phyloP scores from a whole-genome alignment of 2,888 invertebrate genomes.

The Griposia aprilina region DNA sequence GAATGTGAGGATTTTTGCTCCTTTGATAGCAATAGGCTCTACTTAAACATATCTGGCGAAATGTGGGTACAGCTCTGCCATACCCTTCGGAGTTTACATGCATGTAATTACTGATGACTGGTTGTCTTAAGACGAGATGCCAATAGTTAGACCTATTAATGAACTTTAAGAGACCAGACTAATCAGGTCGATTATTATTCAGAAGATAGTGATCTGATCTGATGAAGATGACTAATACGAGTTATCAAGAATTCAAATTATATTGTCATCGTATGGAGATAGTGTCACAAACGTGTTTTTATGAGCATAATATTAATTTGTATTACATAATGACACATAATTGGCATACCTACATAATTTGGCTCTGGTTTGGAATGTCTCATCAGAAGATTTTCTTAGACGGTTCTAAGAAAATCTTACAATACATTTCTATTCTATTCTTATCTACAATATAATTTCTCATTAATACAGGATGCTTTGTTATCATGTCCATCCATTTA shows the following conservation, averaged over 20 bases:
- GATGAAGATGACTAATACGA: constrained; percentile 12
- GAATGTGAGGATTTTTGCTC: too few species aligned
- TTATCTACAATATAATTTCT: too few species aligned
- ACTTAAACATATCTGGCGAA: too few species aligned
- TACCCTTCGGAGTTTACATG: too few species aligned
- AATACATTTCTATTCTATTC: too few species aligned
- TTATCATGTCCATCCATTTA: background rate
- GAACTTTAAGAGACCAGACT: background rate
- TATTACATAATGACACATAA: constrained; percentile 36
- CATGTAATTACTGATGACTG: background rate
- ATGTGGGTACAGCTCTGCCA: too few species aligned
- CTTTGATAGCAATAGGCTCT: too few species aligned
- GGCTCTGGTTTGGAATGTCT: constrained; percentile 18
- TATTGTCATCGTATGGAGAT: constrained; percentile 23
- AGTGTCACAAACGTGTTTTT: constrained; percentile 36
- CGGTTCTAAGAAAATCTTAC: too few species aligned
- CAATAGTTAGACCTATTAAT: background rate
- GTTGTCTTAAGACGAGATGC: background rate
- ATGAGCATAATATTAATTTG: constrained; percentile 18
- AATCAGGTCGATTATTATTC: background rate
- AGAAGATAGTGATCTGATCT: background rate
- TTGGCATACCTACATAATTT: constrained; percentile 54
- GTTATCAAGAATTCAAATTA: constrained; percentile 26
- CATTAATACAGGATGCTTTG: too few species aligned
- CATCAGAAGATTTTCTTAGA: background rate